Base-by-base conservation (phyloP, 2,797 vertebrate genomes). In the Sphaeramia orbicularis region DNA sequence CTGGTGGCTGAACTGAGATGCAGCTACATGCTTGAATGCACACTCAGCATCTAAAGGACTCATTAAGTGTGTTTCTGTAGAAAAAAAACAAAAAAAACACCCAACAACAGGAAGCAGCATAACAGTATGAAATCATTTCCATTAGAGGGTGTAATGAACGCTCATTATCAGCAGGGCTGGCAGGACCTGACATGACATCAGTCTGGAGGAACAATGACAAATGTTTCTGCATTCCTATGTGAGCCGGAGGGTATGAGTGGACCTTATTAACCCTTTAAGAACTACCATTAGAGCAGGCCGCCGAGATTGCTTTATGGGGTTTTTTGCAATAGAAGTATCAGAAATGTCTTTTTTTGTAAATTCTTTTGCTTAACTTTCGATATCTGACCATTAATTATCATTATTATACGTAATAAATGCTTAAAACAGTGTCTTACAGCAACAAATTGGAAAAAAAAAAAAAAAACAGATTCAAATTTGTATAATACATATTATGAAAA, bases 141-240 rank as follows among this genome's bases (percentile, higher is more conserved):
- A 86, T 90, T 80, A 84, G 42, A 73, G 65, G 53, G 47, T 55
- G 56, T 81, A 83, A 84, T 75, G 70, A 74, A 53, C 36, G 56
- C 27, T 74, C 48, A 78, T 86, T 83, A 74, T 14, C 14, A 37
- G 67, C 65, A 59, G 50, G 56, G 45, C 69, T 68, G 53, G n/a
- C 65, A 38, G 53, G 78, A 84, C 9, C 8, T 61, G 65, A 76
- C 71, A 61, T 51, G 48, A 74, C 68, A 74, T 58, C 52, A 79
- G 50, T 51, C 38, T 24, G 49, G 10, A 8, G 30, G 44, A 73
- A 69, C 45, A 63, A 73, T 54, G 54, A 60, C 0, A 36, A 36
- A 14, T 45, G 51, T 55, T 65, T 24, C 21, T 58, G 40, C 41
- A 10, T 48, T 38, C 53, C 50, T 50, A 16, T 43, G 21, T 13